Percentiles rank a stretch among this genome's conserved stretches.
Conservation (phyloP, 2,797 vertebrate species). For the Choloepus didactylus region DNA sequence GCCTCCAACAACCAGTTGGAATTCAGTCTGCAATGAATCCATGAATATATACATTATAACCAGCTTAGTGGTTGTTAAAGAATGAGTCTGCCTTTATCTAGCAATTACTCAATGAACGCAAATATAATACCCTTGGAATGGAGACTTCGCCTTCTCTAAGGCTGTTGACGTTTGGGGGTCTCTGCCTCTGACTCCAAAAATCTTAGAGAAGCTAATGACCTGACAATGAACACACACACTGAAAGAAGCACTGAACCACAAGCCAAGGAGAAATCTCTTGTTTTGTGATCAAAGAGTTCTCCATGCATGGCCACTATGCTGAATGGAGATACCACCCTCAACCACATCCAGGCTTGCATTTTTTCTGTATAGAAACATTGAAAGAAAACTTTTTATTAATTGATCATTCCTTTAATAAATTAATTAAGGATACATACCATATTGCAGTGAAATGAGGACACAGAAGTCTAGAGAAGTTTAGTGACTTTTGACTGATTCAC, state of each 20-base stretch:
- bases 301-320: neutral
- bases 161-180: neutral
- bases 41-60: conserved; percentile 63
- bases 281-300: neutral
- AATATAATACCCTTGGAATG: neutral
- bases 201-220: neutral
- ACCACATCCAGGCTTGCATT: neutral
- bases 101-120: conserved; percentile 16
- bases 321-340: neutral
- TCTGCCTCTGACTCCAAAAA: neutral
- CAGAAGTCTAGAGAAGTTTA: neutral
- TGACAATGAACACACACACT: fast-evolving
- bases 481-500: neutral
- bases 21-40: conserved; percentile 64
- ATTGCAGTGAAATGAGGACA: neutral
- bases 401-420: neutral
- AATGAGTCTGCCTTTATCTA: conserved; percentile 12
- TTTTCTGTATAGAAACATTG: neutral
- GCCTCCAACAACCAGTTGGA: neutral
- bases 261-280: neutral
- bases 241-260: neutral
- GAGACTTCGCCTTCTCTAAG: neutral
- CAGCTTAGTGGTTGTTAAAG: conserved; percentile 52
- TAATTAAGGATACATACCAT: neutral
- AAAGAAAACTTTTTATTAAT: neutral